phyloP scores from a whole-genome alignment of 2,797 vertebrate genomes.

The Menidia menidia region DNA sequence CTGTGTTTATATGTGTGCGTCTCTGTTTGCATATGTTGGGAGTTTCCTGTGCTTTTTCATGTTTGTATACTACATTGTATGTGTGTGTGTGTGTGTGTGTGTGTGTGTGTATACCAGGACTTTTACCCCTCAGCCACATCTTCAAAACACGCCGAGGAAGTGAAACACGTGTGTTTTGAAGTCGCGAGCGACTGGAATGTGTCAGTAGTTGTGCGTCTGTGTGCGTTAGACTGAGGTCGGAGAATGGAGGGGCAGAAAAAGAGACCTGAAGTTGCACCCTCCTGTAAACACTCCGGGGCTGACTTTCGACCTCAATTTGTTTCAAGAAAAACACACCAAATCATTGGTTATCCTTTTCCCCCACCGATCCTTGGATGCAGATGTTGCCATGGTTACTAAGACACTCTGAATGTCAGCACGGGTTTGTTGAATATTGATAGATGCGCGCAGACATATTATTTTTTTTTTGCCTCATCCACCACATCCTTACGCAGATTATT shows the following conservation, averaged over 20 bases:
- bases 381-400: conserved; percentile 57
- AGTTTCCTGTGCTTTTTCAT: not conserved
- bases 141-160: not conserved
- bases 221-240: not conserved
- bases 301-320: conserved; percentile 37
- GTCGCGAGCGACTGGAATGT: not conserved
- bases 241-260: not conserved
- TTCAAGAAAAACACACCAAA: conserved; percentile 28
- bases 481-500: conserved; percentile 31
- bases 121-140: not conserved
- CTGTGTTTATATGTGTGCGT: conserved; percentile 1
- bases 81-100: not conserved
- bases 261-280: conserved; percentile 5
- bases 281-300: conserved; percentile 31
- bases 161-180: not conserved
- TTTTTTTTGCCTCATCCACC: not conserved
- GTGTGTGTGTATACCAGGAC: not conserved
- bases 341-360: conserved; percentile 20
- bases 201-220: conserved; percentile 2
- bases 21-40: not conserved
- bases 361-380: conserved; percentile 36
- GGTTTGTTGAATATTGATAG: conserved; percentile 44
- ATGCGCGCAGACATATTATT: conserved; percentile 17
- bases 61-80: not conserved
- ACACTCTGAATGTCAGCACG: conserved; percentile 53